These are phyloP conservation scores for Drosophila macrothrix DNA, from an alignment of 2,888 invertebrate genomes.

Conservation along the genomic window DNA sequence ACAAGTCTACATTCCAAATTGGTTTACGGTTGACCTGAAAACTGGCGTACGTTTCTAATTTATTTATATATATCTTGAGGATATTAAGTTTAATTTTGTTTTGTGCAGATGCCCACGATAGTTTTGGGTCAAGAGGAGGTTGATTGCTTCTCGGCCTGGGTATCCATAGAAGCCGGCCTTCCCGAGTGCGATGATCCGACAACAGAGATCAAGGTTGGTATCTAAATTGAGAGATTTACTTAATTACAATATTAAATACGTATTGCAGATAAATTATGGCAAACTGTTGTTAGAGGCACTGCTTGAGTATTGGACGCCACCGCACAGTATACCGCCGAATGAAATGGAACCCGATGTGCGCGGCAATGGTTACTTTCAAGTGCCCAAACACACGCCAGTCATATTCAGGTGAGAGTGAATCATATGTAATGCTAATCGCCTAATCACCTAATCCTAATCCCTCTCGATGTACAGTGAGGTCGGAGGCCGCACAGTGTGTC, in stretches of 20 bases:
- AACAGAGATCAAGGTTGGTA: constrained; percentile 83
- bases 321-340: constrained; percentile 87
- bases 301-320: constrained; percentile 96
- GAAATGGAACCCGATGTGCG: constrained; percentile 90
- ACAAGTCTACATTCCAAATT: constrained; percentile 98
- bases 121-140: constrained; percentile 98
- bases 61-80: neutral
- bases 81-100: constrained; percentile 6
- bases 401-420: constrained; percentile 90
- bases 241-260: neutral
- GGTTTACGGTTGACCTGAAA: constrained; percentile 99
- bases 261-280: constrained; percentile 94
- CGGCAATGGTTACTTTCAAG: constrained; percentile 93
- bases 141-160: constrained; percentile 99
- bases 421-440: no score
- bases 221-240: neutral
- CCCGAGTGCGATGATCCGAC: constrained; percentile 87
- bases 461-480: constrained; percentile 90
- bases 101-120: constrained; percentile 95
- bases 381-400: constrained; percentile 97
- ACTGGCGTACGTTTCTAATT: constrained; percentile 90
- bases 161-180: constrained; percentile 97
- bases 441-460: neutral
- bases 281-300: constrained; percentile 96
- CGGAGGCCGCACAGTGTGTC: constrained; percentile 96